phyloP scores from a whole-genome alignment of 2,888 invertebrate genomes.

The Drosophila conformis region DNA sequence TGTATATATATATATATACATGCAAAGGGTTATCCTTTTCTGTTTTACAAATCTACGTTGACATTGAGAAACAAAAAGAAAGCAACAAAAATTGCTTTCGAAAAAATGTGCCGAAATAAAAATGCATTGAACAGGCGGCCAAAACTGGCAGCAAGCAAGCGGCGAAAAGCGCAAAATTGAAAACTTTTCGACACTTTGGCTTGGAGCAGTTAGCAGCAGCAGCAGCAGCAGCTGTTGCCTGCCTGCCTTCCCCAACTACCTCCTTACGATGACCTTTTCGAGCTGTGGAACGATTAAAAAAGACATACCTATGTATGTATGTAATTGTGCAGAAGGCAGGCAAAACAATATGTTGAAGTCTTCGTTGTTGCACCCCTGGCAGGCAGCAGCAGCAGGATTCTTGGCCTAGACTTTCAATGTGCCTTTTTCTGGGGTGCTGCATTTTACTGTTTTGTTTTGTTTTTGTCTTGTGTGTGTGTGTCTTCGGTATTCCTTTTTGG shows the following conservation, averaged over 20 bases:
- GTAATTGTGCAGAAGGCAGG: conserved; percentile 24
- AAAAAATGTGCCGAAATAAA: conserved; percentile 69
- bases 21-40: background rate
- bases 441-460: conserved; percentile 23
- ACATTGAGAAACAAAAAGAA: background rate
- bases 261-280: conserved; percentile 48
- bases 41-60: background rate
- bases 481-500: conserved; percentile 23
- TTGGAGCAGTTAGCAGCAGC: conserved; percentile 28
- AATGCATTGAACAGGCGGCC: conserved; percentile 67
- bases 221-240: conserved; percentile 36
- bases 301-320: conserved; percentile 3
- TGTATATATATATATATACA: background rate
- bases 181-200: conserved; percentile 18
- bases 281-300: conserved; percentile 62
- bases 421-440: conserved; percentile 44
- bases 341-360: conserved; percentile 18
- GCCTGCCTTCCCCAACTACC: background rate
- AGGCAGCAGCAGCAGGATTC: conserved; percentile 10
- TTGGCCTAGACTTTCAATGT: conserved; percentile 37
- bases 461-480: background rate
- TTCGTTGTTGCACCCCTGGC: conserved; percentile 42
- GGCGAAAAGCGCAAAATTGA: conserved; percentile 1
- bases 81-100: conserved; percentile 21
- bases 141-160: conserved; percentile 51